Conservation (phyloP, 2,888 invertebrate species). For the Orchestes rusci region DNA sequence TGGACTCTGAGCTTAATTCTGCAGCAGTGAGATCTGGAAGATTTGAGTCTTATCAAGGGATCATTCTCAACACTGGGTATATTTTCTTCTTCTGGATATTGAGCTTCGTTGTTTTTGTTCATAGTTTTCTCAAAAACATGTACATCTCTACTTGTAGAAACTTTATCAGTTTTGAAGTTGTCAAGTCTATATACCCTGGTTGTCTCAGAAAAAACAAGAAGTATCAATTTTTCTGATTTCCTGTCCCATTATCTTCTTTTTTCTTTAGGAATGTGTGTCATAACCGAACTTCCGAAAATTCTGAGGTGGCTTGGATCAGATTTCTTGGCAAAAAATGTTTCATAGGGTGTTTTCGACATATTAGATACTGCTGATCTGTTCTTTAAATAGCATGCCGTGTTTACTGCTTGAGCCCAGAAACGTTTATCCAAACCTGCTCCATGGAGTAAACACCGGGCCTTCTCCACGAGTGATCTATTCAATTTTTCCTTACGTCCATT, state of each 20-base stretch:
- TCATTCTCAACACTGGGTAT: no score
- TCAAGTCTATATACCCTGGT: constrained; percentile 30
- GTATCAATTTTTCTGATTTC: constrained; percentile 27
- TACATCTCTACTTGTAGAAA: no score
- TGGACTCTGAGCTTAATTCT: no score
- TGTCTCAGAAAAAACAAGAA: constrained; percentile 30
- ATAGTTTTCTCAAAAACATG: no score
- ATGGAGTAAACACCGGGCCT: constrained; percentile 28
- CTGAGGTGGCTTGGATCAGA: constrained; percentile 33
- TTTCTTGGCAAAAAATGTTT: constrained; percentile 29
- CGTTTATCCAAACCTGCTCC: constrained; percentile 26
- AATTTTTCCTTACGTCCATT: constrained; percentile 27
- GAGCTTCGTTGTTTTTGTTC: no score
- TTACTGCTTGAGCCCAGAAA: constrained; percentile 32
- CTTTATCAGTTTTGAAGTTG: no score
- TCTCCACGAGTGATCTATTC: constrained; percentile 29
- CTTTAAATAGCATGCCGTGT: constrained; percentile 27
- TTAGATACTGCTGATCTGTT: constrained; percentile 23
- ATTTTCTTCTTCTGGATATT: no score
- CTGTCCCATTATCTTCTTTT: constrained; percentile 30
- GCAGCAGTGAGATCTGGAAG: no score
- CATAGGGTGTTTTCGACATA: constrained; percentile 31
- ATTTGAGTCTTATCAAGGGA: no score
- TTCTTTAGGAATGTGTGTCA: constrained; percentile 33
- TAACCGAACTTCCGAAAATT: constrained; percentile 32